Evolutionary conservation across 2,113 vertebrate genomes (phyloP).

Genomic region (Bubo blakistoni): DNA sequence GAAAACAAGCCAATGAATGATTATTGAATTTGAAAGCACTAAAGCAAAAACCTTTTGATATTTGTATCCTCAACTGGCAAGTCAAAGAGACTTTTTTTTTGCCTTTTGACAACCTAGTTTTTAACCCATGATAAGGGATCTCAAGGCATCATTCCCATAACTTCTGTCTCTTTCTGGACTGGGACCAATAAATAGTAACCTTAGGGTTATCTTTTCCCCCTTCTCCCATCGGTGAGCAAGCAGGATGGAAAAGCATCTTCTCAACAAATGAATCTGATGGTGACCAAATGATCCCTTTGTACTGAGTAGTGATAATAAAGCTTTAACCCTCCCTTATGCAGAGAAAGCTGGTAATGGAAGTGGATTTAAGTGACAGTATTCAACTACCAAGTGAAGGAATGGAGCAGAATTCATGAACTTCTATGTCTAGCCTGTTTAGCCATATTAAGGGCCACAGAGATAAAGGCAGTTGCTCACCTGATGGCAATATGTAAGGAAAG

Average conservation of each 20-base stretch:
- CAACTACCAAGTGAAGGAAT: background rate
- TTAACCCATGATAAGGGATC: background rate
- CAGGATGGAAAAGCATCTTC: background rate
- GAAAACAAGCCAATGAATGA: constrained; percentile 22
- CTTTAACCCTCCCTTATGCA: background rate
- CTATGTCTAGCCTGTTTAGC: background rate
- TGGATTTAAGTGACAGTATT: background rate
- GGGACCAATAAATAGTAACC: background rate
- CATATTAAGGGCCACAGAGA: background rate
- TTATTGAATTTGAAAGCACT: background rate
- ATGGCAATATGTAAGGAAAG: background rate
- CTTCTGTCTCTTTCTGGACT: background rate
- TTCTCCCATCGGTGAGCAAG: background rate
- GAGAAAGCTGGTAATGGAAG: background rate
- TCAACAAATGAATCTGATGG: background rate
- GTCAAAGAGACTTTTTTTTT: background rate
- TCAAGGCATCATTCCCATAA: background rate
- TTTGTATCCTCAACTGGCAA: constrained; percentile 16
- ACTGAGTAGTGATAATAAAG: background rate
- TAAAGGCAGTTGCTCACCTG: background rate
- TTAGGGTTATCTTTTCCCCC: background rate
- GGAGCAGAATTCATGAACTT: background rate
- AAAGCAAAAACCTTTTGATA: background rate
- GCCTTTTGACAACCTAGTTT: background rate
- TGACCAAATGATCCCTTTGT: background rate